Evolutionary conservation across 2,888 invertebrate genomes (phyloP), one percentile per base, ranked within the genome.

Genomic region (Galerucella calmariensis): DNA sequence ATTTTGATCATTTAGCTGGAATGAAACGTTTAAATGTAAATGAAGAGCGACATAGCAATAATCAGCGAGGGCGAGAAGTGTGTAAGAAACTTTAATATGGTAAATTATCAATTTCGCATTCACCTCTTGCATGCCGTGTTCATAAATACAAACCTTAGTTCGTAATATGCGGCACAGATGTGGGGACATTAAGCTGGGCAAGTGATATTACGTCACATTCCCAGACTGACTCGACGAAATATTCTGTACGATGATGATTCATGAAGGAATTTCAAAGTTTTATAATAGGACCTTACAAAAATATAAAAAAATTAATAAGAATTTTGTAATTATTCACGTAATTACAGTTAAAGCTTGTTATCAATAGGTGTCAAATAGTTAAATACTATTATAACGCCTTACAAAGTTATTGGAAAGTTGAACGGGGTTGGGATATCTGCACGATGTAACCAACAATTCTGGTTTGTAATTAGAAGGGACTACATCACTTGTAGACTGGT

Each of bases 81-180:
- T 72, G 69, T 77, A 72, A 77, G 77, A 75, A 77, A 79, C 75
- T 78, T 79, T 79, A 79, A 79, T 79, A 79, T 79, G 79, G 79
- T 78, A 79, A 79, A 79, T 79, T 77, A 79, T 79, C 78, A 78
- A 83, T 84, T 85, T 84, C 83, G 83, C 84, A 85, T 85, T 84
- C 85, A 86, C 85, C 85, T 86, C 85, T 82, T 85, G 85, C 84
- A 82, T 83, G 81, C 82, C 82, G 74, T 76, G 77, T 78, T 77
- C 79, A 80, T 81, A 81, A 85, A 84, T 84, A 84, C 81, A 82
- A 65, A 84, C 79, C 82, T 81, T 81, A 83, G 81, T 82, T 80
- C 79, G 82, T 82, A 83, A 84, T 85, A 84, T 84, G 82, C 82
- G 84, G 84, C 83, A 62, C 72, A 84, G 84, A 84, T 84, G 84